These are phyloP conservation scores for Augochlora pura DNA, from an alignment of 1,140 invertebrate species.

Conservation along the genomic window DNA sequence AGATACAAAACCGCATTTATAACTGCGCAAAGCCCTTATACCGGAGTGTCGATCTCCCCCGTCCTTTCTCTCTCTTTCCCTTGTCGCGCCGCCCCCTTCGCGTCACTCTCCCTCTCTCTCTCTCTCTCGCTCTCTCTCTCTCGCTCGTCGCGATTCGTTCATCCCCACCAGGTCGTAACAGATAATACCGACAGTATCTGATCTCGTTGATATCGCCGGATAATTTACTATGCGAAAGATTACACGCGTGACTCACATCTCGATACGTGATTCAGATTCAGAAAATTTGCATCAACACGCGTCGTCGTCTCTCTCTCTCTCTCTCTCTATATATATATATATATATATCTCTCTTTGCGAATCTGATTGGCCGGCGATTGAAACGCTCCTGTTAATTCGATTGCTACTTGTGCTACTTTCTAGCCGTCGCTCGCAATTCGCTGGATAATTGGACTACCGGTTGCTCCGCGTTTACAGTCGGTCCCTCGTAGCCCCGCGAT, in stretches of 20 bases:
- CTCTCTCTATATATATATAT: too few species aligned
- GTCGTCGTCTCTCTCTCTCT: neutral
- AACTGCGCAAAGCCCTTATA: slow-evolving; percentile 70
- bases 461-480: too few species aligned
- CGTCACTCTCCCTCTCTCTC: neutral
- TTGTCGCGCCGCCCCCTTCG: too few species aligned
- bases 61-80: neutral
- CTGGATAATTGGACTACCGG: too few species aligned
- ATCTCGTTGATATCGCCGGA: slow-evolving; percentile 67
- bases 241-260: slow-evolving; percentile 59
- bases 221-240: slow-evolving; percentile 68
- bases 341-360: too few species aligned
- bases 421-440: too few species aligned
- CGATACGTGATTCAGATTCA: slow-evolving; percentile 9
- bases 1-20: slow-evolving; percentile 77
- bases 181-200: slow-evolving; percentile 64
- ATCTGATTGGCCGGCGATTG: neutral
- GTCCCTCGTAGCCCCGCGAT: too few species aligned
- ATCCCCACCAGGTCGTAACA: slow-evolving; percentile 38
- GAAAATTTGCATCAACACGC: slow-evolving; percentile 39
- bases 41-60: slow-evolving; percentile 39
- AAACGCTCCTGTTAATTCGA: too few species aligned
- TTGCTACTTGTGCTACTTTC: too few species aligned
- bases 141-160: neutral
- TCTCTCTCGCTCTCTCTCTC: slow-evolving; percentile 10